phyloP scores from a whole-genome alignment of 2,113 vertebrate species.

The Colinus virginianus region DNA sequence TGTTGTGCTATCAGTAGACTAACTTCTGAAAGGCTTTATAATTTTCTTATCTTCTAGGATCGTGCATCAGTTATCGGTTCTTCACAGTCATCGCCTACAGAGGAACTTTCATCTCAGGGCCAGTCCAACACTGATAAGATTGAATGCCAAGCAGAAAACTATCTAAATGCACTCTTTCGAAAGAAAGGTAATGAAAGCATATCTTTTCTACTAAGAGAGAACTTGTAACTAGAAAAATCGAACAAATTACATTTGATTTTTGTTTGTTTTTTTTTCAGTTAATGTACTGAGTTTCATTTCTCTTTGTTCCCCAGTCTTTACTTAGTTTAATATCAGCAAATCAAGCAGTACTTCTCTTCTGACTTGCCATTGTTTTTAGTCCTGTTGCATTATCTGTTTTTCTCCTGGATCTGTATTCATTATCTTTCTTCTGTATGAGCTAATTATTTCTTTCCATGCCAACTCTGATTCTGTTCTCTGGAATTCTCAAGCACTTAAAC shows the following conservation, averaged over 20 bases:
- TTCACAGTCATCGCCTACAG: slow-evolving; percentile 92
- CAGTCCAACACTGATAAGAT: slow-evolving; percentile 92
- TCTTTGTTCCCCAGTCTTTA: not conserved
- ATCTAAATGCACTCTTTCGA: slow-evolving; percentile 98
- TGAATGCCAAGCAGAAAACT: slow-evolving; percentile 96
- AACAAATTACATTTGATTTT: not conserved
- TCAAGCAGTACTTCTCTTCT: not conserved
- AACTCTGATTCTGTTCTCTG: not conserved
- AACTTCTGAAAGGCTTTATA: not conserved
- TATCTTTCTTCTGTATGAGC: not conserved
- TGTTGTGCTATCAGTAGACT: not conserved
- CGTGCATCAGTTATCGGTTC: slow-evolving; percentile 85
- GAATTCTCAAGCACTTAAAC: not conserved
- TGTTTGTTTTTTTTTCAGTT: not conserved
- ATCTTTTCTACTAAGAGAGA: not conserved
- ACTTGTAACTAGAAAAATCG: not conserved
- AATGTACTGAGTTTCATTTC: not conserved
- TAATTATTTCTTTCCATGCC: not conserved
- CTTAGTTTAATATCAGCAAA: not conserved
- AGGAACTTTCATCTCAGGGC: slow-evolving; percentile 93
- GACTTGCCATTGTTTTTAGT: not conserved
- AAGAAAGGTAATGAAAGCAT: slow-evolving; percentile 90
- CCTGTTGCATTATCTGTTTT: not conserved
- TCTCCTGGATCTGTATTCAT: not conserved
- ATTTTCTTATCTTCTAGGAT: slow-evolving; percentile 80